Percentiles rank a stretch among this genome's conserved stretches.
Evolutionary conservation across 2,797 vertebrate species (phyloP).

Genomic region (Pteronotus mesoamericanus): DNA sequence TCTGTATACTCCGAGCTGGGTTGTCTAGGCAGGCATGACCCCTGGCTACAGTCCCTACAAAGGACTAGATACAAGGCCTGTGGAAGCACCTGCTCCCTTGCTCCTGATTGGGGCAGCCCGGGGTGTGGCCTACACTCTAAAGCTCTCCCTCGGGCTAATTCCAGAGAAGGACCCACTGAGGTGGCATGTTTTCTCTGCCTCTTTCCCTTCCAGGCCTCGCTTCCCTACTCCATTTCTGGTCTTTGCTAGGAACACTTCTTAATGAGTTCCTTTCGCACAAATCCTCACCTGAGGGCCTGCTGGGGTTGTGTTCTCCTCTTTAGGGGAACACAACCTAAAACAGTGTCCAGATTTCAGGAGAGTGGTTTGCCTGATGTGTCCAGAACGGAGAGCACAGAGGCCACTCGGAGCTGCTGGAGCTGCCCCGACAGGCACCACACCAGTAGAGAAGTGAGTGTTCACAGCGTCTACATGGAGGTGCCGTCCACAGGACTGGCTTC

Average conservation of each 20-base stretch:
- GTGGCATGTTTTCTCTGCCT: accelerated
- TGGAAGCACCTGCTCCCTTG: not conserved
- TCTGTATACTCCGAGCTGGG: not conserved
- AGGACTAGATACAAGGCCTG: not conserved
- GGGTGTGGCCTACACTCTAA: not conserved
- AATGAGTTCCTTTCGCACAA: not conserved
- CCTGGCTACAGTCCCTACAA: not conserved
- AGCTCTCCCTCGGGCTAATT: not conserved
- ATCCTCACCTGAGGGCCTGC: not conserved
- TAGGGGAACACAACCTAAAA: not conserved
- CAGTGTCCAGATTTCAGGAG: not conserved
- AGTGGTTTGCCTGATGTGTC: not conserved
- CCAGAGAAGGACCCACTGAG: not conserved
- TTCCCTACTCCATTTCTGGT: not conserved
- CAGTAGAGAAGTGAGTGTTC: not conserved
- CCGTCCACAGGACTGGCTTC: not conserved
- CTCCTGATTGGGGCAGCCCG: not conserved
- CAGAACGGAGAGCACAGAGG: not conserved
- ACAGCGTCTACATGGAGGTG: not conserved
- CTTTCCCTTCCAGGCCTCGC: not conserved
- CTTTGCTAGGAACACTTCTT: not conserved
- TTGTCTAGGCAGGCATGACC: not conserved
- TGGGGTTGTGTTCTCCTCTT: too few relatives aligned
- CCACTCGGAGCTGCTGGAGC: not conserved
- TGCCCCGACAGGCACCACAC: accelerated